Evolutionary conservation across 30 jellyfish, hydroid and myxozoan species (phyloP), one percentile per base, ranked within the genome.

Genomic region (Clytia hemisphaerica): DNA sequence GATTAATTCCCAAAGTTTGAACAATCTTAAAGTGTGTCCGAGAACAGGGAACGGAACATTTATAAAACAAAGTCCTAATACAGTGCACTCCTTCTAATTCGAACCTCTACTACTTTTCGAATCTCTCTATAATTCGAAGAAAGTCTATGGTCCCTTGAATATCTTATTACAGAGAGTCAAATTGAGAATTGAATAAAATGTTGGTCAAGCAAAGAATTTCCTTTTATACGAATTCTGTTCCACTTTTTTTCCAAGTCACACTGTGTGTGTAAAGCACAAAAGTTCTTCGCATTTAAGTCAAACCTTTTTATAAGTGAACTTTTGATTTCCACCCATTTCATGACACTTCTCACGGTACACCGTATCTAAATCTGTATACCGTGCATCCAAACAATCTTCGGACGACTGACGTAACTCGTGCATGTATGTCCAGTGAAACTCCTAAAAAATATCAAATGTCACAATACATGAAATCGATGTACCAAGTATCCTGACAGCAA

Each of bases 311-410:
- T 54, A 76, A 30, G 67, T 88, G 69, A 87, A 89, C 49, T 89
- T 89, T 67, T 89, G 98, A 44, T 89, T 89, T 16, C 98, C 98
- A 14, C 98, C 98, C 98, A 89, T 80, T 66, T 77, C 98, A 67
- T 89, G 98, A 35, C 98, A 89, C 40, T 82, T 89, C 53, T 89
- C 98, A n/a, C 75, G 47, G 84, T 89, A 89, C 28, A 89, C 91
- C 58, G 81, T 89, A 30, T 77, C 61, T 28, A 71, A 59, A 49
- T 89, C 98, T 1, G 98, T 18, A 42, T 80, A 89, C 12, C 98
- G 70, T 3, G 98, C 98, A 76, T 89, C 98, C 46, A 89, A 45
- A 64, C 98, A 89, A 36, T 89, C 98, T 54, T 82, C 95, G 45
- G 93, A 94, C 45, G 61, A 63, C 51, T 89, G 98, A 16, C 93